These are phyloP conservation scores for Deilephila elpenor DNA, from an alignment of 2,888 invertebrate species.

Conservation along the genomic window DNA sequence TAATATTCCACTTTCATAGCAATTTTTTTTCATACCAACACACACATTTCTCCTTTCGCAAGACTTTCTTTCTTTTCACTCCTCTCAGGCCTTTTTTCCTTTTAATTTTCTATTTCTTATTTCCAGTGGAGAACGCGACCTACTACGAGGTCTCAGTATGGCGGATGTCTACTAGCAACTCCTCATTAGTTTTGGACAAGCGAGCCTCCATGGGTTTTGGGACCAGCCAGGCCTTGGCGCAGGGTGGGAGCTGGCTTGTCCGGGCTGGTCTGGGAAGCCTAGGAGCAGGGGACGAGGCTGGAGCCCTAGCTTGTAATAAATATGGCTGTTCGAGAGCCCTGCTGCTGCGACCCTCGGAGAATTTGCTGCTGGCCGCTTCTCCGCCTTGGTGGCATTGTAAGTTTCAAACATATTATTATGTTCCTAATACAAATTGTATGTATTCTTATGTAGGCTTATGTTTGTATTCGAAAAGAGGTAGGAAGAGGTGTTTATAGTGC, in stretches of 20 bases:
- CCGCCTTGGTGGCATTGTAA: constrained; percentile 78
- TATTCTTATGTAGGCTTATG: no score
- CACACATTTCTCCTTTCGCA: no score
- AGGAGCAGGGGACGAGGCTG: constrained; percentile 71
- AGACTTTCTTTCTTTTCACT: no score
- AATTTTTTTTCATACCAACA: no score
- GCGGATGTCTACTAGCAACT: constrained; percentile 74
- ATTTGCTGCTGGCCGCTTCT: constrained; percentile 63
- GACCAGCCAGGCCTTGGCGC: constrained; percentile 64
- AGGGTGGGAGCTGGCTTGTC: constrained; percentile 62
- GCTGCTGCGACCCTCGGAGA: constrained; percentile 71
- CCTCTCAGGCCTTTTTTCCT: background rate
- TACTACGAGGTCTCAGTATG: constrained; percentile 79
- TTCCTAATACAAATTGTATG: no score
- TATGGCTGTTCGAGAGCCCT: constrained; percentile 74
- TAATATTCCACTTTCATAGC: no score
- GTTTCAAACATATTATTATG: constrained; percentile 38
- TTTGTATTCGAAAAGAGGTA: no score
- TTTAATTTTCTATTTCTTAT: background rate
- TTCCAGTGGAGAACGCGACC: constrained; percentile 77
- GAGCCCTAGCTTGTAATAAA: constrained; percentile 75
- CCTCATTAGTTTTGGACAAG: constrained; percentile 68
- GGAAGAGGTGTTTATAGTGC: no score
- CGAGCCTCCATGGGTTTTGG: constrained; percentile 74
- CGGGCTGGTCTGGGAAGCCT: constrained; percentile 66